Base-by-base conservation (phyloP, 2,888 invertebrate genomes). In the Polyommatus icarus region DNA sequence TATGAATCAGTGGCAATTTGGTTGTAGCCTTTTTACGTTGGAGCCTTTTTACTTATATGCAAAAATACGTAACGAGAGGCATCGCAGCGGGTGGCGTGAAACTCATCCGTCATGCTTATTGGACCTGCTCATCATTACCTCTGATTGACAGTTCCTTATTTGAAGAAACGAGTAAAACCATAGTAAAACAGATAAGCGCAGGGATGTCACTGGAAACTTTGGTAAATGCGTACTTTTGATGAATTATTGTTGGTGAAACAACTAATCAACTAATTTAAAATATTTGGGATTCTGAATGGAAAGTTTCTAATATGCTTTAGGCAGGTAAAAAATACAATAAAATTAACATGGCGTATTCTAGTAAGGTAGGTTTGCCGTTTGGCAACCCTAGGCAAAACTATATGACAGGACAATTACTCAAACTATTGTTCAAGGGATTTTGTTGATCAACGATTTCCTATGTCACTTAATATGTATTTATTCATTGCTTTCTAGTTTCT, bases 141-240 rank as follows among this genome's bases (percentile, higher is more conserved):
- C 78, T 81, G 83, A 81, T 82, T 80, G 83, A 82, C 82, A 82
- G 82, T 83, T 83, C 80, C 81, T 82, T 83, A 82, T 83, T 83
- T 81, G 81, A 20, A 78, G 80, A 79, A 82, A 81, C 83, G 82
- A 80, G 81, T 81, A 81, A 80, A 81, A 80, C 83, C 29, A 67
- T 67, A 67, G 67, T 32, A 78, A 81, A 82, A 81, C 81, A 78
- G 80, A 78, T 78, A 77, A 73, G 76, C 72, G 76, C 76, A 78
- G 75, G 75, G 75, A 20, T 75, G 75, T 15, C 75, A 7, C 24
- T 29, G 12, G 32, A 15, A 24, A 0, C 29, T 18, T 67, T 67
- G 6, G 29, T 15, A 67, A 67, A 32, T 29, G 15, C 61, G 20
- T 12, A 15, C 1, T 59, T 46, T 59, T 29, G 24, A 12, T 67